Evolutionary conservation across 2,113 vertebrate species (phyloP).

Genomic region (Xyliphius kryptos): DNA sequence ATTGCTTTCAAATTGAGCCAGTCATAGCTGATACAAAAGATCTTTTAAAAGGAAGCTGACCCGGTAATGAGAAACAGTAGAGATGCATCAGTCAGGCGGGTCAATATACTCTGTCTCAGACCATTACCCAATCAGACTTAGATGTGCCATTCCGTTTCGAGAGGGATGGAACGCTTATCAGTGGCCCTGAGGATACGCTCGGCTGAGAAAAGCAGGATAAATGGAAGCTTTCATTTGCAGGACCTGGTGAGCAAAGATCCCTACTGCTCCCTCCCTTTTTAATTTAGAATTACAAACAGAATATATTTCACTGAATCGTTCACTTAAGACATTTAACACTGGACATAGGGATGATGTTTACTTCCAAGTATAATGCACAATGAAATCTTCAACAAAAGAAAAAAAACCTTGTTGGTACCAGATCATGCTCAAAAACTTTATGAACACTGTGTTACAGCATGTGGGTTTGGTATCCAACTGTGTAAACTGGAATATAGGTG

Average conservation of each 20-base stretch:
- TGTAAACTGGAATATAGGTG: too few relatives aligned
- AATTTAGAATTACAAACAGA: too few relatives aligned
- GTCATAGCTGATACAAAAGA: slow-evolving; percentile 48
- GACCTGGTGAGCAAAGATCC: slow-evolving; percentile 23
- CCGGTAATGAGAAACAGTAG: slow-evolving; percentile 54
- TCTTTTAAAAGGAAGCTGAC: slow-evolving; percentile 51
- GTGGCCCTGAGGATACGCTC: slow-evolving; percentile 34
- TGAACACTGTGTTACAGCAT: too few relatives aligned
- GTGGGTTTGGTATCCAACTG: too few relatives aligned
- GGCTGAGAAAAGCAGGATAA: slow-evolving; percentile 35
- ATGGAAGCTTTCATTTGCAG: slow-evolving; percentile 45
- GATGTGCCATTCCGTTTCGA: slow-evolving; percentile 50
- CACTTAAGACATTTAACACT: too few relatives aligned
- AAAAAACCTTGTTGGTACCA: too few relatives aligned
- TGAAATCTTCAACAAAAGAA: too few relatives aligned
- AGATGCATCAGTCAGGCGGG: slow-evolving; percentile 51
- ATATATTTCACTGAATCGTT: too few relatives aligned
- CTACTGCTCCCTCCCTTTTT: slow-evolving; percentile 30
- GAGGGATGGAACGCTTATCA: slow-evolving; percentile 42
- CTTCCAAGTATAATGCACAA: too few relatives aligned
- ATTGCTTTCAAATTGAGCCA: slow-evolving; percentile 43
- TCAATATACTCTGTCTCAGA: slow-evolving; percentile 55
- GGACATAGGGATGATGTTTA: too few relatives aligned
- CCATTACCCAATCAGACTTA: slow-evolving; percentile 58
- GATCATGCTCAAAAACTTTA: too few relatives aligned